These are phyloP conservation scores for Saccostrea glomerata DNA, from an alignment of 1,140 invertebrate species.

Conservation along the genomic window DNA sequence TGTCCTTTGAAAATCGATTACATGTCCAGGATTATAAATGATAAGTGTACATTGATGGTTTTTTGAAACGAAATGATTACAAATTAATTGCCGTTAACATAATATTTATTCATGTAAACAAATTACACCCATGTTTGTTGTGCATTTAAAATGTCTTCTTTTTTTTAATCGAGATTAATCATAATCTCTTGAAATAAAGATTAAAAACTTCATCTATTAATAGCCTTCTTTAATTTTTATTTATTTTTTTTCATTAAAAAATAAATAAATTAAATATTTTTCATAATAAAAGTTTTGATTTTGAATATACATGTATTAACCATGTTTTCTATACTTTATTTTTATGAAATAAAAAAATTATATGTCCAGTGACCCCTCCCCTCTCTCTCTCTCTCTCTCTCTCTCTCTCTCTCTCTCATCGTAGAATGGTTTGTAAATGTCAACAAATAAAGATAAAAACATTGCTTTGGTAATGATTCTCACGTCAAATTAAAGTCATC, in stretches of 20 bases:
- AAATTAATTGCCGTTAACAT: too few relatives aligned
- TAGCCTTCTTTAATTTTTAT: too few relatives aligned
- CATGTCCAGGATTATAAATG: not conserved
- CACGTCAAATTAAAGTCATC: too few relatives aligned
- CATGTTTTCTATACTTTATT: too few relatives aligned
- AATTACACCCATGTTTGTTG: not conserved
- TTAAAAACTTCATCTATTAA: too few relatives aligned
- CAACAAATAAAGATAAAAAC: not conserved
- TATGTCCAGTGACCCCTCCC: not conserved
- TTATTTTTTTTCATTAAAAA: too few relatives aligned
- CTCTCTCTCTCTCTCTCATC: not conserved
- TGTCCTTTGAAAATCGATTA: not conserved
- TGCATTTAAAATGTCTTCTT: too few relatives aligned
- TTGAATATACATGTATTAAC: not conserved
- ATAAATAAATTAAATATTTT: too few relatives aligned
- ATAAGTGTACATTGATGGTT: not conserved
- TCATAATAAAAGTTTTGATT: not conserved
- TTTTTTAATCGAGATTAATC: too few relatives aligned
- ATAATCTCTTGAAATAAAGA: too few relatives aligned
- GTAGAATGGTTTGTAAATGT: not conserved
- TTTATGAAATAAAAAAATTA: not conserved
- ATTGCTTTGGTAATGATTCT: too few relatives aligned
- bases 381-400: not conserved
- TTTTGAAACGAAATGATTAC: not conserved
- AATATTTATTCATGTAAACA: not conserved